phyloP scores from a whole-genome alignment of 2,888 invertebrate species.

The Eilema caniola region DNA sequence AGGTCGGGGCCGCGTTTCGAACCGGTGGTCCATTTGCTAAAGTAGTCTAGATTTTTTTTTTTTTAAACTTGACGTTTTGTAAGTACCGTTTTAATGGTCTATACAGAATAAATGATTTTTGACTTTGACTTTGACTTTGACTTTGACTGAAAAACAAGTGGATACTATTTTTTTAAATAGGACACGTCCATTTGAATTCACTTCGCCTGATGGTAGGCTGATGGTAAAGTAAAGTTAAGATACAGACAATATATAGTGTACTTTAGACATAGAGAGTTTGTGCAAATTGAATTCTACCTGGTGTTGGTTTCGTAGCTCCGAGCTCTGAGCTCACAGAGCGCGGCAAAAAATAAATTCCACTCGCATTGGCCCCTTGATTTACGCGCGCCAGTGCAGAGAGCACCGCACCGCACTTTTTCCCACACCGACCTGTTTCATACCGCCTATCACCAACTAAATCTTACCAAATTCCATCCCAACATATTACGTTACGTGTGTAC shows the following conservation, averaged over 20 bases:
- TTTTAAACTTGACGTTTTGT: no score
- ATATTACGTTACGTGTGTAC: not conserved
- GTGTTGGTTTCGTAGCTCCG: constrained; percentile 17
- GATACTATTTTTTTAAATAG: no score
- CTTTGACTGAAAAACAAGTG: no score
- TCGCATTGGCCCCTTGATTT: constrained; percentile 30
- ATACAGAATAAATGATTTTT: no score
- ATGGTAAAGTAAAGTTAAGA: no score
- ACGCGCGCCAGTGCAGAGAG: constrained; percentile 20
- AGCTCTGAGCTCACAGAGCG: constrained; percentile 7
- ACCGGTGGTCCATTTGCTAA: no score
- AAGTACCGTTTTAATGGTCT: no score
- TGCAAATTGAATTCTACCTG: not conserved
- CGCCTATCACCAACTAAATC: not conserved
- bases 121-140: no score
- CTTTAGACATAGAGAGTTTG: not conserved
- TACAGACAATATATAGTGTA: not conserved
- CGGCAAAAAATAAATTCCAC: constrained; percentile 34
- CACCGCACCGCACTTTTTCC: constrained; percentile 29
- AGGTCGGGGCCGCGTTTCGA: no score
- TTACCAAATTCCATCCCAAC: not conserved
- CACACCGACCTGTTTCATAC: constrained; percentile 14
- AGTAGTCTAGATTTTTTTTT: no score
- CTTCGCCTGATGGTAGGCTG: no score
- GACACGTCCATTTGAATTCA: no score